phyloP scores from a whole-genome alignment of 30 jellyfish, hydroid and myxozoan species.

The Hydractinia symbiolongicarpus region DNA sequence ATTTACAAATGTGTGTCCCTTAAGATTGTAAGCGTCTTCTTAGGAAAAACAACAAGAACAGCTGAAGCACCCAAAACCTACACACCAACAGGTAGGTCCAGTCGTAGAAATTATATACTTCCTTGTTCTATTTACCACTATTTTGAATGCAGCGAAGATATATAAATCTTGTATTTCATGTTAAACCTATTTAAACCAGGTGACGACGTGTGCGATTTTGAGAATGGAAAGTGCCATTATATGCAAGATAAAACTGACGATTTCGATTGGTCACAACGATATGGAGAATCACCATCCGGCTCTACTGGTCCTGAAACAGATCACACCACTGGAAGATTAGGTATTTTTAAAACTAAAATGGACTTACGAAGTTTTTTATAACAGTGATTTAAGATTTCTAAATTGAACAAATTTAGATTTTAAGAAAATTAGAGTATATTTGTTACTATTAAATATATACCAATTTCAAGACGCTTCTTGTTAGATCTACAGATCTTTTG shows the following conservation, averaged over 20 bases:
- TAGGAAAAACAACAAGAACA: constrained; percentile 69
- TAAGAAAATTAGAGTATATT: background rate
- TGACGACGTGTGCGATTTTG: constrained; percentile 56
- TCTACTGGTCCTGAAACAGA: constrained; percentile 84
- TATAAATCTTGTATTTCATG: no score
- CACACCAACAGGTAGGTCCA: constrained; percentile 35
- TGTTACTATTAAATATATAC: background rate
- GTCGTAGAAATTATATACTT: no score
- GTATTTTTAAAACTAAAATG: constrained; percentile 19
- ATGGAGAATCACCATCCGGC: constrained; percentile 69
- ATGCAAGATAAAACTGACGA: constrained; percentile 66
- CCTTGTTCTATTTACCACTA: no score
- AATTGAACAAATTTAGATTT: background rate
- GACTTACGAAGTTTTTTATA: background rate
- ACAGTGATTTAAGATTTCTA: background rate
- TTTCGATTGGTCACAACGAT: constrained; percentile 53
- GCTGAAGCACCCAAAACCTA: constrained; percentile 30
- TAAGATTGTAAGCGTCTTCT: background rate
- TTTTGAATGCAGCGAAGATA: no score
- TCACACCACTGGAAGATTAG: constrained; percentile 83
- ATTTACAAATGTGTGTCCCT: no score
- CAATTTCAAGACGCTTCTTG: background rate
- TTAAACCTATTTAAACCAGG: constrained; percentile 10
- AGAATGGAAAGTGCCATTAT: constrained; percentile 52
- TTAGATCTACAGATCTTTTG: background rate